phyloP scores from a whole-genome alignment of 2,113 vertebrate genomes.

The Campylomormyrus tamandua region DNA sequence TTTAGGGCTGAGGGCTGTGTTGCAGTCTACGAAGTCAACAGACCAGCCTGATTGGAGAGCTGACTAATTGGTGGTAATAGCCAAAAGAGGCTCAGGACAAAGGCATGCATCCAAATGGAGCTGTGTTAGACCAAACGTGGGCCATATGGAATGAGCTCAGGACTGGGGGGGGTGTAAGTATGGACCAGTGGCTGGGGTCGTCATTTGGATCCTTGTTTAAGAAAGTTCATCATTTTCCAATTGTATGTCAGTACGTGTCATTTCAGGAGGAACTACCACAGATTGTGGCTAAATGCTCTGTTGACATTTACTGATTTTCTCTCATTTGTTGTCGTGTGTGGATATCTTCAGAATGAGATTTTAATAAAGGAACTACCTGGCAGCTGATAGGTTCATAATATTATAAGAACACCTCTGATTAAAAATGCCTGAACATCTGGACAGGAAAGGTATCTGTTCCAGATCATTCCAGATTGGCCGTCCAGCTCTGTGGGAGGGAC shows the following conservation, averaged over 20 bases:
- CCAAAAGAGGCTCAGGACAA: not conserved
- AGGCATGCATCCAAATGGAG: not conserved
- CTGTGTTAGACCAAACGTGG: not conserved
- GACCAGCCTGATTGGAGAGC: not conserved
- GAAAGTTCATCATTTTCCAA: not conserved
- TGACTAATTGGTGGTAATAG: not conserved
- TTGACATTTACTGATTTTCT: not conserved
- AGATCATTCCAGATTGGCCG: not conserved
- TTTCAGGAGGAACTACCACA: not conserved
- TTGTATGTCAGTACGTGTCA: not conserved
- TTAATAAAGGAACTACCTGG: not conserved
- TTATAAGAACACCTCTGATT: conserved; percentile 13
- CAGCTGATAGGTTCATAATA: not conserved
- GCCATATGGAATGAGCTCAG: not conserved
- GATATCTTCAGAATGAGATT: not conserved
- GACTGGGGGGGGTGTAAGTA: not conserved
- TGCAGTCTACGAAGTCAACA: not conserved
- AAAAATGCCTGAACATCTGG: conserved; percentile 21
- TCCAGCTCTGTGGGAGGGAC: not conserved
- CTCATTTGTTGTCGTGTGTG: not conserved
- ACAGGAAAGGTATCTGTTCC: not conserved
- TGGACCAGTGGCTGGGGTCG: not conserved
- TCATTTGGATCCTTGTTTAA: not conserved
- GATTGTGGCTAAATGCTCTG: not conserved
- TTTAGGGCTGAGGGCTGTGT: not conserved